phyloP scores from a whole-genome alignment of 2,888 invertebrate species.

The Erebia aethiops region DNA sequence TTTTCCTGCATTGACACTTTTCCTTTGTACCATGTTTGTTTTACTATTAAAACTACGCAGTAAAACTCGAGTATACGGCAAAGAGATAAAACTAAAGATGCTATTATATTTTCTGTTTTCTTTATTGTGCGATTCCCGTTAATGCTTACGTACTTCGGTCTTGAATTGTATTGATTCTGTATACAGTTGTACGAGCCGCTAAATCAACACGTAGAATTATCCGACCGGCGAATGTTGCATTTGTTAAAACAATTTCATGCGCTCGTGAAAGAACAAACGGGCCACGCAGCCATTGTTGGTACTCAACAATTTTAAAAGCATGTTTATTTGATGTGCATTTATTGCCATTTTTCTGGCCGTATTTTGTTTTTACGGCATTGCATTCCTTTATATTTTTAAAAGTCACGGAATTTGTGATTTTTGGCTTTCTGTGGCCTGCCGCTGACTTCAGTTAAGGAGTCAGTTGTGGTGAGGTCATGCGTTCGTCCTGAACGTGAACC shows the following conservation, averaged over 20 bases:
- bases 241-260: conserved; percentile 13
- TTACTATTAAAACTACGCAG: too few species aligned
- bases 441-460: not conserved
- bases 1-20: not conserved
- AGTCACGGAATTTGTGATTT: too few species aligned
- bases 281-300: not conserved
- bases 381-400: not conserved
- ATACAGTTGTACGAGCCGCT: not conserved
- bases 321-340: not conserved
- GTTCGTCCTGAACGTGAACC: too few species aligned
- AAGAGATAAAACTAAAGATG: not conserved
- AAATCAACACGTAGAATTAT: conserved; percentile 4
- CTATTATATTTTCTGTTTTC: too few species aligned
- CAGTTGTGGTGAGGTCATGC: too few species aligned
- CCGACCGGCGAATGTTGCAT: not conserved
- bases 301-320: not conserved
- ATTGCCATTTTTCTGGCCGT: conserved; percentile 3
- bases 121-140: not conserved
- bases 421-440: not conserved
- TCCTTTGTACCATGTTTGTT: too few species aligned
- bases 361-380: not conserved
- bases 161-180: not conserved
- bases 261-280: conserved; percentile 8
- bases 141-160: not conserved
- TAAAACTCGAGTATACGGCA: too few species aligned